Conservation (phyloP, 2,113 vertebrate genomes). For the Emberiza fucata region DNA sequence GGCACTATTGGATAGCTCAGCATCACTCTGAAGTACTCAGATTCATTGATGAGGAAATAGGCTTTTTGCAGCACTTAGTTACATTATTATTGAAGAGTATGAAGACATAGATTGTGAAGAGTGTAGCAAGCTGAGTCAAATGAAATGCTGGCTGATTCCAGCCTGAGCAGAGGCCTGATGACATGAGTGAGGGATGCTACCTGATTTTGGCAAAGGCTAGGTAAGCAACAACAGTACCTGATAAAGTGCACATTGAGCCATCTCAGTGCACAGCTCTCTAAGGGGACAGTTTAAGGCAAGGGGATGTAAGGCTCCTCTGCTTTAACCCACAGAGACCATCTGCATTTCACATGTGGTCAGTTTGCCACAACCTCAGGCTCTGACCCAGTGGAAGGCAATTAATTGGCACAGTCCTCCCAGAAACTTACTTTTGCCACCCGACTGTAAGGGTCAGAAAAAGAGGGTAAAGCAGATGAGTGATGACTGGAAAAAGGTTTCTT, state of each 20-base stretch:
- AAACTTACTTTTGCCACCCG: neutral
- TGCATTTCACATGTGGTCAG: neutral
- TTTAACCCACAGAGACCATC: neutral
- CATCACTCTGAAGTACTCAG: neutral
- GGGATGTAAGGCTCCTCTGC: neutral
- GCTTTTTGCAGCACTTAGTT: neutral
- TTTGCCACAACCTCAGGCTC: neutral
- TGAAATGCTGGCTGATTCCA: neutral
- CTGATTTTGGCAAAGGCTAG: neutral
- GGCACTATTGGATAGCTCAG: slow-evolving; percentile 1
- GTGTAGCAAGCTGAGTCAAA: neutral
- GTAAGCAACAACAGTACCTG: neutral
- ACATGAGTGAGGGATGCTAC: neutral
- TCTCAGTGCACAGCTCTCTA: neutral
- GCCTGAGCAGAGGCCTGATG: neutral
- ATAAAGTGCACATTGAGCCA: neutral
- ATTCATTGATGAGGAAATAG: neutral
- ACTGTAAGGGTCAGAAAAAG: neutral
- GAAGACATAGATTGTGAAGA: neutral
- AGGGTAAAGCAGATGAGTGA: neutral
- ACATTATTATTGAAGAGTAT: neutral
- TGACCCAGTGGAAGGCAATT: neutral
- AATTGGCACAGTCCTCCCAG: neutral
- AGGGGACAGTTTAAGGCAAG: neutral
- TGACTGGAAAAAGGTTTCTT: neutral